These are phyloP conservation scores for Planiliza haematocheilus DNA, from an alignment of 2,113 vertebrate genomes.

Conservation along the genomic window DNA sequence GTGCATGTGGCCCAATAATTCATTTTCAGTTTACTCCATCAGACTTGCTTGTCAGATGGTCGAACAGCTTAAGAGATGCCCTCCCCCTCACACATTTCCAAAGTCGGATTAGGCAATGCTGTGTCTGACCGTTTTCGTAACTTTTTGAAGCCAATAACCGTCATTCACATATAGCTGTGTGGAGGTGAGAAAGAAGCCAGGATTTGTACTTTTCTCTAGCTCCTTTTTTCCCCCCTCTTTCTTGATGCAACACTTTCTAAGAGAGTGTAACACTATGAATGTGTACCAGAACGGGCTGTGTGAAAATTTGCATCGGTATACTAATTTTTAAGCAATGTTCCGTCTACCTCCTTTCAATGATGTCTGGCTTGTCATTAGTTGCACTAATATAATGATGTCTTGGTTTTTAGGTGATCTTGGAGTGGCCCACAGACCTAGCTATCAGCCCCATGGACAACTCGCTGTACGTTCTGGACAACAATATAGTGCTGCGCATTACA, in stretches of 20 bases:
- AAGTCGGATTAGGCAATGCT: conserved; percentile 6
- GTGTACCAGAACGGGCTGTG: too few relatives aligned
- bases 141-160: conserved; percentile 22
- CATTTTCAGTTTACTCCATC: neutral
- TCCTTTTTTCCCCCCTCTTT: conserved; percentile 5
- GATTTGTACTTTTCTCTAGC: conserved; percentile 10
- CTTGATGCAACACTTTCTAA: conserved; percentile 10
- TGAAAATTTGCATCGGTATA: too few relatives aligned
- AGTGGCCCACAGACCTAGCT: conserved; percentile 97
- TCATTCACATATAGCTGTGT: conserved; percentile 13
- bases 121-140: conserved; percentile 7
- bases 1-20: neutral
- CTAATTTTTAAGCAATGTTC: neutral
- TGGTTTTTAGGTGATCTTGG: conserved; percentile 90
- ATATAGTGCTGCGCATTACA: conserved; percentile 94
- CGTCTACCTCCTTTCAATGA: neutral
- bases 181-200: conserved; percentile 14
- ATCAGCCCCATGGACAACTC: conserved; percentile 99
- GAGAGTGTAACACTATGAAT: too few relatives aligned
- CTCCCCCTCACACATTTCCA: neutral
- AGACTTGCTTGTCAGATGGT: conserved; percentile 6
- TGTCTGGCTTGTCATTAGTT: neutral
- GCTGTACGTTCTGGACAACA: conserved; percentile 95
- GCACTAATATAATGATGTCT: conserved; percentile 18
- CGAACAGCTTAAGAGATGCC: conserved; percentile 9